A percentile compares a stretch with the other conserved stretches of the same genome.
Conservation (phyloP, 2,113 vertebrate species). For the Bubalus kerabau region DNA sequence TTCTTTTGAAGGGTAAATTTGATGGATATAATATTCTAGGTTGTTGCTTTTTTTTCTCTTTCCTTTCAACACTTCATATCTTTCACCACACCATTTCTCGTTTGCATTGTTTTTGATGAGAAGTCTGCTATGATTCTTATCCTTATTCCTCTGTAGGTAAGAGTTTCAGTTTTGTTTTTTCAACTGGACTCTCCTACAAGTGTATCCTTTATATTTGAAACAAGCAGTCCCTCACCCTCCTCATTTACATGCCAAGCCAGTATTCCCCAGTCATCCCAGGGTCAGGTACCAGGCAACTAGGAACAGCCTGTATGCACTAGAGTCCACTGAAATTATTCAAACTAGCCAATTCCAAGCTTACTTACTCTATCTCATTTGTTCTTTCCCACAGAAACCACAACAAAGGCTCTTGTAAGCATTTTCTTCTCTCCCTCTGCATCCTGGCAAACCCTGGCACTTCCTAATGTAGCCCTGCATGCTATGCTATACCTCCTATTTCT, state of each 20-base stretch:
- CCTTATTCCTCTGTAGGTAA: background rate
- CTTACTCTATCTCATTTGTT: background rate
- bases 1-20: background rate
- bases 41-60: background rate
- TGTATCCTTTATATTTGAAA: background rate
- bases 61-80: background rate
- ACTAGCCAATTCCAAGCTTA: too few relatives aligned
- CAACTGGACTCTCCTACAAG: background rate
- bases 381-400: background rate
- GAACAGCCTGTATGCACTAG: background rate
- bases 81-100: background rate
- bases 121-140: background rate
- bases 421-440: background rate
- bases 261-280: background rate
- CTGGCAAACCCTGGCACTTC: background rate
- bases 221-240: background rate
- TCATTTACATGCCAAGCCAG: background rate
- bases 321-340: background rate
- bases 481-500: background rate
- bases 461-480: rapidly evolving
- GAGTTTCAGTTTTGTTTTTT: background rate
- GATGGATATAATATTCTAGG: background rate
- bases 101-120: background rate
- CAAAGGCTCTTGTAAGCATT: background rate
- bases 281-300: background rate